These are phyloP conservation scores for Podocnemis expansa DNA, from an alignment of 2,113 vertebrate genomes.

Conservation along the genomic window DNA sequence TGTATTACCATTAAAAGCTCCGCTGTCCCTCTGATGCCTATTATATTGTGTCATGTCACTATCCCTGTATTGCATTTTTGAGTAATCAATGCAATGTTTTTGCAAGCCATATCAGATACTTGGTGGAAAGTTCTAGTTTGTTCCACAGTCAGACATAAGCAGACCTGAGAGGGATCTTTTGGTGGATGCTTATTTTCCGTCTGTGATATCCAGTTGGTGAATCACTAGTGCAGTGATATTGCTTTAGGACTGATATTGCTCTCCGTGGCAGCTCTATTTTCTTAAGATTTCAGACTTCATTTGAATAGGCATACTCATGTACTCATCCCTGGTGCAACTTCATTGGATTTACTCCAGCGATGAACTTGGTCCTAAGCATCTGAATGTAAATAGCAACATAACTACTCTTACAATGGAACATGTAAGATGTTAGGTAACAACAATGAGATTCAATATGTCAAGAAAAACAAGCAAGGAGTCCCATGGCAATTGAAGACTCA, in stretches of 20 bases:
- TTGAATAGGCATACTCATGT: neutral
- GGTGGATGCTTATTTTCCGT: neutral
- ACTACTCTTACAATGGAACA: neutral
- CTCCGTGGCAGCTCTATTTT: neutral
- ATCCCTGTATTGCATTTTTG: neutral
- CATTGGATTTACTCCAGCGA: neutral
- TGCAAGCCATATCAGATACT: neutral
- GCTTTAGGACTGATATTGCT: neutral
- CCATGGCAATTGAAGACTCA: no score
- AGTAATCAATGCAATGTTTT: neutral
- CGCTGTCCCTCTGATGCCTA: neutral
- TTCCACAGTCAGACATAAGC: neutral
- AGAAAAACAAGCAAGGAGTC: no score
- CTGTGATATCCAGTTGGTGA: neutral
- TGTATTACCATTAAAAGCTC: neutral
- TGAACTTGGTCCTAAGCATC: neutral
- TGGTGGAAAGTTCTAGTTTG: neutral
- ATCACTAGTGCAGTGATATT: neutral
- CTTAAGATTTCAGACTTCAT: neutral
- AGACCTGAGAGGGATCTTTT: constrained; percentile 7
- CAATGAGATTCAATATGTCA: no score
- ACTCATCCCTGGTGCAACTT: neutral
- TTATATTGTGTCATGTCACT: neutral
- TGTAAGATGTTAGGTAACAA: neutral
- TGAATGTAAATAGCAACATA: constrained; percentile 11